phyloP scores from a whole-genome alignment of 2,113 vertebrate species.

The Tretioscincus oriximinensis region DNA sequence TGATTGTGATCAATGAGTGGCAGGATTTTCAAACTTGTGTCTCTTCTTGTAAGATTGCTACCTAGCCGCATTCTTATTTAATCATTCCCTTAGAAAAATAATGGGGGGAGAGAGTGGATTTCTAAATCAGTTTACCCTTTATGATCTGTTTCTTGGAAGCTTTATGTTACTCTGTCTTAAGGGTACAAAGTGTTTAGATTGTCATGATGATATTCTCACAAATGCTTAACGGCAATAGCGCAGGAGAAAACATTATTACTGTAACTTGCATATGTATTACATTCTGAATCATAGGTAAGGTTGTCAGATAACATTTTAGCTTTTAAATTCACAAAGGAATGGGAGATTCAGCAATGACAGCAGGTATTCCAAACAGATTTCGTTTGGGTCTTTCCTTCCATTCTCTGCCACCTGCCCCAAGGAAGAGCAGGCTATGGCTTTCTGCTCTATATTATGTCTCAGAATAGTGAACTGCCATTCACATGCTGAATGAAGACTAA shows the following conservation, averaged over 20 bases:
- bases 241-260: no score
- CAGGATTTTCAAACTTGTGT: neutral
- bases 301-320: neutral
- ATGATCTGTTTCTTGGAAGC: neutral
- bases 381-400: no score
- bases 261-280: no score
- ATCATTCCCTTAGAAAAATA: neutral
- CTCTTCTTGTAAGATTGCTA: neutral
- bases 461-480: no score
- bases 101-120: neutral
- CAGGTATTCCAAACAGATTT: neutral
- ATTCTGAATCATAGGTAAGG: no score
- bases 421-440: neutral
- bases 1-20: neutral
- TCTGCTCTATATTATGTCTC: no score
- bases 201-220: neutral
- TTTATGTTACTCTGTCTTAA: neutral
- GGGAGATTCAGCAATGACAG: neutral
- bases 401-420: no score
- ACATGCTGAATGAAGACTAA: no score
- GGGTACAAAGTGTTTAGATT: neutral
- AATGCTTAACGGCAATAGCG: neutral
- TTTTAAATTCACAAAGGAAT: neutral
- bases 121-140: neutral
- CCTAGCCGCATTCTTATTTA: neutral